Evolutionary conservation across 2,888 invertebrate genomes (phyloP), one percentile per base, ranked within the genome.

Genomic region (Druceiella hillmani): DNA sequence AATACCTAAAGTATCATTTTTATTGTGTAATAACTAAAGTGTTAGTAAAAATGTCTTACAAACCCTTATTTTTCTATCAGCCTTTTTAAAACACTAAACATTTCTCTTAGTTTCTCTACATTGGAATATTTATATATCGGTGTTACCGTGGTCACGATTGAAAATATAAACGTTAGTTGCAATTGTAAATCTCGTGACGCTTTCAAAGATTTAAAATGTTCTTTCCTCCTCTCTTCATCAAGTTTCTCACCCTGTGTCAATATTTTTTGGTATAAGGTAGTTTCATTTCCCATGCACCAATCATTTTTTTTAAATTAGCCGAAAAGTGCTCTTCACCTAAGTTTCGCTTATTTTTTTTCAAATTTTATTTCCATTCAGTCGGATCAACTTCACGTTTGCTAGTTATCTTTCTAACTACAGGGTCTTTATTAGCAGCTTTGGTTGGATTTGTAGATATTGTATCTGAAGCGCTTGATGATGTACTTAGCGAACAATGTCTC

Each of bases 211-310:
- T 37, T 37, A 26, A 37, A 37, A 30, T 30, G 11, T 25, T 30
- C 32, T 3, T 7, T 4, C 20, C 32, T 24, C 3, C 7, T 22
- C 24, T 3, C 10, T 6, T 16, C 4, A 17, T 32, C 11, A 5
- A 31, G 31, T 31, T 37, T 37, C 17, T 25, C 37, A 24, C 9
- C 14, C 11, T 27, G 32, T 16, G 31, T 31, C 11, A 26, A 37
- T 32, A 37, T 37, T 37, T 37, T 37, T 32, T 12, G 25, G 37
- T 32, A 32, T 26, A 37, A 11, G 37, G 26, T 15, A 32, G 25
- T 11, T 31, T 37, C 15, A 37, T 37, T 32, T 2, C 37, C 2
- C 37, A 17, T 15, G 37, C 37, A 10, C 7, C 14, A 31, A 37
- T 26, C 4, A 5, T 3, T 31, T 37, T 36, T 20, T 26, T 17